These are phyloP conservation scores for Sclerurus mexicanus DNA, from an alignment of 2,113 vertebrate species.

Conservation along the genomic window DNA sequence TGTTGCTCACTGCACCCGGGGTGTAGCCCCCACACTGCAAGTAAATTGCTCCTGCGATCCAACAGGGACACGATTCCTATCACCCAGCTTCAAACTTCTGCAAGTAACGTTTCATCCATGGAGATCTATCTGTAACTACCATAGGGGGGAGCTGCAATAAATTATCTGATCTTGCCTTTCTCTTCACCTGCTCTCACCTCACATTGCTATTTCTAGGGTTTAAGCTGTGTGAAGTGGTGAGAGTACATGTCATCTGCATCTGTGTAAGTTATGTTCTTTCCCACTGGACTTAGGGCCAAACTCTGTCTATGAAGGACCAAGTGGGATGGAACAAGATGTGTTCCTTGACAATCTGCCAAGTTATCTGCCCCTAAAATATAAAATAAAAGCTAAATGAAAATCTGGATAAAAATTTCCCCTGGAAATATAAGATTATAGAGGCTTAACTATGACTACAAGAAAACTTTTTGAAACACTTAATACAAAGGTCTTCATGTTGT, in stretches of 20 bases:
- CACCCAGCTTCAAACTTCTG: not conserved
- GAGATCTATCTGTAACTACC: not conserved
- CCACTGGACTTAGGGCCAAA: not conserved
- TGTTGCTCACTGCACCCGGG: accelerated
- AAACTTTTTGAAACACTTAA: not conserved
- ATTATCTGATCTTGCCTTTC: not conserved
- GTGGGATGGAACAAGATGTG: accelerated
- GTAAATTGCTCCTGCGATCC: not conserved
- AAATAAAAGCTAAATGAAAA: not conserved
- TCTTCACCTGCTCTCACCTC: not conserved
- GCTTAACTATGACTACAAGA: not conserved
- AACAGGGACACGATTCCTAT: not conserved
- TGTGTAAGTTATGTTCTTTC: not conserved
- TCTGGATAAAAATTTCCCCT: not conserved
- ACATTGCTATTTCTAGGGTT: not conserved
- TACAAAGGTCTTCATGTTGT: not conserved
- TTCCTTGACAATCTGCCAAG: not conserved
- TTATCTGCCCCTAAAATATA: not conserved
- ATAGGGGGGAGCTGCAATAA: not conserved
- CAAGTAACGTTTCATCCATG: not conserved
- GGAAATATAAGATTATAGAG: not conserved
- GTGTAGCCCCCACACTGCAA: accelerated
- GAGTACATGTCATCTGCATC: not conserved
- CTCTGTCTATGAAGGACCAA: not conserved
- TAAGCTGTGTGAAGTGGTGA: accelerated